These are phyloP conservation scores for Macrotis lagotis DNA, from an alignment of 2,113 vertebrate species.

Conservation along the genomic window DNA sequence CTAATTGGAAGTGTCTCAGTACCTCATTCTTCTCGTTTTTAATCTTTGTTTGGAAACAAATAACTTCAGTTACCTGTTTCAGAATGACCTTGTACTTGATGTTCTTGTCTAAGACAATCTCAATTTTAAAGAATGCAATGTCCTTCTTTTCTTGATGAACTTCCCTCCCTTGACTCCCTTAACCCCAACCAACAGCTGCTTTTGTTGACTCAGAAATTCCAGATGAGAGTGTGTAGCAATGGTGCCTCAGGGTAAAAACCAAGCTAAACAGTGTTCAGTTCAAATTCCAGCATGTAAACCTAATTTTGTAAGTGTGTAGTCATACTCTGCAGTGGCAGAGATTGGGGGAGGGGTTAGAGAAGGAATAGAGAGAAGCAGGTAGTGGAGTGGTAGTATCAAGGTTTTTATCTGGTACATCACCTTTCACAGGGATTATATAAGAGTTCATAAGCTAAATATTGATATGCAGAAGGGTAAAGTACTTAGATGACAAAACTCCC, in stretches of 20 bases:
- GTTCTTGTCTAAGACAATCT: neutral
- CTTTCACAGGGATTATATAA: neutral
- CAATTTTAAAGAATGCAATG: conserved; percentile 8
- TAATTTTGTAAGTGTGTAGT: conserved; percentile 12
- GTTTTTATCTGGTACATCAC: neutral
- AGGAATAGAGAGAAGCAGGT: neutral
- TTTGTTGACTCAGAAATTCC: conserved; percentile 1
- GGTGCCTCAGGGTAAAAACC: neutral
- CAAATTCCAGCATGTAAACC: neutral
- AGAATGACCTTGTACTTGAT: neutral
- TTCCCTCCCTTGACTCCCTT: neutral
- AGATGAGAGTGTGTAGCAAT: neutral
- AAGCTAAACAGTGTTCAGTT: conserved; percentile 2
- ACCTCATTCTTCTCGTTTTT: neutral
- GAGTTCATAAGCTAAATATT: neutral
- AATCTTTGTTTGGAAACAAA: no score
- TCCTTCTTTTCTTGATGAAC: neutral
- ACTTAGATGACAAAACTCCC: neutral
- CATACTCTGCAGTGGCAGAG: neutral
- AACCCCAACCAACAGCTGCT: neutral
- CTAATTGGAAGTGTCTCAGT: neutral
- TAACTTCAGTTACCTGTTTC: neutral
- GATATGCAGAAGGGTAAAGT: neutral
- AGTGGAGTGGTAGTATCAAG: neutral
- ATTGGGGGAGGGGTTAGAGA: neutral